Base-by-base conservation (phyloP, 2,888 invertebrate genomes). In the Agonum fuliginosum region DNA sequence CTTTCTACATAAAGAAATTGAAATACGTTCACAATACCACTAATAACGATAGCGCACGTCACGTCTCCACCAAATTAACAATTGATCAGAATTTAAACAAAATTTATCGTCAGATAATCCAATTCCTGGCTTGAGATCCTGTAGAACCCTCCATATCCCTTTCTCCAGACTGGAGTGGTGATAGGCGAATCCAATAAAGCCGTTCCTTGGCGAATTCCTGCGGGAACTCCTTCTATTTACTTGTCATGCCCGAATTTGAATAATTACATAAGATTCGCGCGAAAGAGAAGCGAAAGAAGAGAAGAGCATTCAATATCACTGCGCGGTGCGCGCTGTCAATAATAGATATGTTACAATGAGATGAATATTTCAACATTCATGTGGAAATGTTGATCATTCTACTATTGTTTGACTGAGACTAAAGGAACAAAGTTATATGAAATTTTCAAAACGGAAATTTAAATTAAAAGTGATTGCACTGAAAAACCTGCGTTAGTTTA, bases 221-320 rank as follows among this genome's bases (percentile, higher is more conserved):
- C 24, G 62, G 65, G 73, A 73, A 20, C 34, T n/a, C 37, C 6
- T 46, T 74, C 74, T 74, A 74, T 74, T 74, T 74, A 74, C 74
- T 74, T 74, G 74, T 74, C 74, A 74, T 74, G 74, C 43, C 43
- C 62, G 74, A 74, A 74, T 74, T 74, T 74, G 74, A 74, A 74
- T 74, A 74, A 74, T 74, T 74, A 74, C 65, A 74, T 74, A 74
- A 74, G 74, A 74, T 74, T 74, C 74, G 20, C 43, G 20, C 54
- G 24, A 6, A 24, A 10, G 12, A n/a, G 12, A 37, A 12, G 12
- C 10, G 2, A 12, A 10, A 10, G 54, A 54, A 22, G 54, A 54
- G 12, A 8, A 24, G 37, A 37, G 1, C 6, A 3, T 24, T 54
- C 54, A 54, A 54, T 54, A 54, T 54, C 54, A 10, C 10, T 20